phyloP scores from a whole-genome alignment of 2,113 vertebrate species.

The Carassius auratus region DNA sequence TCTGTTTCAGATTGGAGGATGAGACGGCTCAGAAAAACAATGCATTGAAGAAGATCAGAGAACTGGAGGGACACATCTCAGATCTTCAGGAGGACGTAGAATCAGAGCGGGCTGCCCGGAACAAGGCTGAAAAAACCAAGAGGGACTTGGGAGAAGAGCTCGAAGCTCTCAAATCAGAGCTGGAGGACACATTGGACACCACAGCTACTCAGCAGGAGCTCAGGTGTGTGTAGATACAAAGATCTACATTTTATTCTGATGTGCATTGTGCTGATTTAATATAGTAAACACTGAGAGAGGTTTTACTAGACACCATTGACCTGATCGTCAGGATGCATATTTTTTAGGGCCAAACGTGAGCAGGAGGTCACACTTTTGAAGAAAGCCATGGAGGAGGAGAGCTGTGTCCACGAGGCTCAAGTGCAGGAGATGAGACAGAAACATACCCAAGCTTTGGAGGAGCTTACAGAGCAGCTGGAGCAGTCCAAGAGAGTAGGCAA shows the following conservation, averaged over 20 bases:
- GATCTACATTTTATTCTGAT: not conserved
- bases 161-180: constrained; percentile 88
- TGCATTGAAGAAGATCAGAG: constrained; percentile 87
- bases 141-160: constrained; percentile 87
- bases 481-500: constrained; percentile 83
- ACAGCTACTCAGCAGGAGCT: constrained; percentile 90
- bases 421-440: constrained; percentile 91
- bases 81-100: constrained; percentile 90
- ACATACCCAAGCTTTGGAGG: constrained; percentile 85
- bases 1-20: constrained; percentile 79
- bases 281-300: not conserved
- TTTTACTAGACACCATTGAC: not conserved
- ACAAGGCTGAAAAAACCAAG: constrained; percentile 88
- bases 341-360: constrained; percentile 83
- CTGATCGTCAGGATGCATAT: not conserved
- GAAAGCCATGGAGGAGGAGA: constrained; percentile 85
- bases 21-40: constrained; percentile 87
- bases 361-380: constrained; percentile 87
- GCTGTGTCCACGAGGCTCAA: constrained; percentile 83
- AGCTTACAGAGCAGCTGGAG: constrained; percentile 86
- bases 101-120: constrained; percentile 81
- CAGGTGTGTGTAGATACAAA: constrained; percentile 68
- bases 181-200: constrained; percentile 88
- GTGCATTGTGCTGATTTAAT: not conserved
- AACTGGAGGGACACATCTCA: constrained; percentile 86